Percentiles rank a stretch among this genome's conserved stretches.
Evolutionary conservation across 2,797 vertebrate species (phyloP).

Genomic region (Liparis tanakae): DNA sequence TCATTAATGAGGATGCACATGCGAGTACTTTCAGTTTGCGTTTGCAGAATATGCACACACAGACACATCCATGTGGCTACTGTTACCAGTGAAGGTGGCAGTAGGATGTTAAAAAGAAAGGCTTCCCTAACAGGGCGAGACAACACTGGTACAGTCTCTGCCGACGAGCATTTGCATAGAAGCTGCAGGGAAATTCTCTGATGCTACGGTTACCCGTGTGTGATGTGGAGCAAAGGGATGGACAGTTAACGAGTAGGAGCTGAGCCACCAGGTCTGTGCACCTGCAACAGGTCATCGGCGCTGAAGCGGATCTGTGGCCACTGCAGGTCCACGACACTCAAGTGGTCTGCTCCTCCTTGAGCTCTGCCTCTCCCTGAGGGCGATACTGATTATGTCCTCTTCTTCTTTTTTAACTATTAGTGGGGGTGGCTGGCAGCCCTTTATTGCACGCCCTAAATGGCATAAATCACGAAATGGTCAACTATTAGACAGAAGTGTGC

Average conservation of each 20-base stretch:
- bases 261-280: slow-evolving; percentile 44
- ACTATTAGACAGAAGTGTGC: not conserved
- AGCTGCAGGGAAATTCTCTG: slow-evolving; percentile 37
- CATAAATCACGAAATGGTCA: not conserved
- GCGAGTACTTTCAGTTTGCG: not conserved
- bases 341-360: slow-evolving; percentile 7
- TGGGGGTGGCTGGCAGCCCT: not conserved
- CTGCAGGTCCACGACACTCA: slow-evolving; percentile 6
- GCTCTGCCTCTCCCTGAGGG: slow-evolving; percentile 9
- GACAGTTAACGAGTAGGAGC: slow-evolving; percentile 51
- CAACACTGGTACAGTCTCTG: slow-evolving; percentile 3
- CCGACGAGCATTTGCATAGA: slow-evolving; percentile 62
- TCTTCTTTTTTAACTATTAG: no score
- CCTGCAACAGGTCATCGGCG: slow-evolving; percentile 63
- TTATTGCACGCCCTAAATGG: not conserved
- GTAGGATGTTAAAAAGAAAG: not conserved
- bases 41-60: not conserved
- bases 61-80: not conserved
- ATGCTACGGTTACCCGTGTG: slow-evolving; percentile 29
- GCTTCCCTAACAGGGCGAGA: slow-evolving; percentile 10
- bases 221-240: slow-evolving; percentile 3
- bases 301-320: slow-evolving; percentile 5
- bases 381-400: not conserved
- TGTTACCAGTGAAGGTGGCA: slow-evolving; percentile 2
- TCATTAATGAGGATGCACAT: not conserved